Evolutionary conservation across 2,113 vertebrate genomes (phyloP), one percentile per base, ranked within the genome.

Genomic region (Gymnorhina tibicen): DNA sequence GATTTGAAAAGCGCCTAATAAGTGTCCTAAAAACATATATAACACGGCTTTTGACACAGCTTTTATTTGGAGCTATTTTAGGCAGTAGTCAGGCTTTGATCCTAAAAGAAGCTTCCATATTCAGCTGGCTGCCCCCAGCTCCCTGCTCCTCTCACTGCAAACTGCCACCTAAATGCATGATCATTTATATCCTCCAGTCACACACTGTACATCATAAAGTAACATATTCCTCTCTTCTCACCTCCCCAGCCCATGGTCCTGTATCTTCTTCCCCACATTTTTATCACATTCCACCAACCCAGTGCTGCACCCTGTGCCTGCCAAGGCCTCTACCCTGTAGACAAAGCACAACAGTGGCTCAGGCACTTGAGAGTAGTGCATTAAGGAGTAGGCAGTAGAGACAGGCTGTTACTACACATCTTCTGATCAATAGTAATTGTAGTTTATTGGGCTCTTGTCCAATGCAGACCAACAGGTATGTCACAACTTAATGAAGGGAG

Each of bases 1-100:
- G 11, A 74, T 68, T 72, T 74, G 55, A 84, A 89, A 89, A 91
- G 10, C 21, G 79, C 18, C 28, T 66, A 77, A 13, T 35, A 53
- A 58, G 9, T 42, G 16, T 78, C 53, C 44, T 67, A 68, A 67
- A 39, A 86, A 74, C 15, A 59, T 5, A 47, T 12, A 58, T 11
- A 56, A 14, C 23, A 42, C 6, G 17, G 32, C 11, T 93, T 94
- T 82, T 93, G 70, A 79, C 6, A 5, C 46, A 58, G 12, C 46
- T 90, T 88, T 82, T 70, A 17, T 80, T 68, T 76, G 32, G 78
- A 66, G 56, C 9, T 79, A 30, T 79, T 75, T 90, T 72, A 88
- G 75, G 37, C 21, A 59, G 24, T 69, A 74, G 37, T 69, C 59
- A 87, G 68, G 10, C 64, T 94, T 89, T 87, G 73, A 85, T 85